Conservation (phyloP, 2,797 vertebrate species). For the Selene dorsalis region DNA sequence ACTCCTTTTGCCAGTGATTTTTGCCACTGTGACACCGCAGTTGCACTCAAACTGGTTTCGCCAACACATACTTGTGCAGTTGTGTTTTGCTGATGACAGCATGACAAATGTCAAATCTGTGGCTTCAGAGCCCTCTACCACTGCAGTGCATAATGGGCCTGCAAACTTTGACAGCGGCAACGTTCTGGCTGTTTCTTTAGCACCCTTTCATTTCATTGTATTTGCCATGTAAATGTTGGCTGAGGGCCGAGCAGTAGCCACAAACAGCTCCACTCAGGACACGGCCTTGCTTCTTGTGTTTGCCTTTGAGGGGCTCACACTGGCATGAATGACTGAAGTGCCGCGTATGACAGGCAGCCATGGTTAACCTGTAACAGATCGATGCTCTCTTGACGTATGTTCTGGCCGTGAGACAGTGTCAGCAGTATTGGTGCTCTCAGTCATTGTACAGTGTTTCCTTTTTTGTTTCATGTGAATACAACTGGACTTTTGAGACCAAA, state of each 20-base stretch:
- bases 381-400: constrained; percentile 53
- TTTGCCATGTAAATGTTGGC: constrained; percentile 79
- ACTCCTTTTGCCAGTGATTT: constrained; percentile 17
- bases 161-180: constrained; percentile 24
- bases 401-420: constrained; percentile 32
- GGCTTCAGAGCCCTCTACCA: constrained; percentile 8
- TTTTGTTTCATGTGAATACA: constrained; percentile 17
- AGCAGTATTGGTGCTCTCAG: constrained; percentile 1
- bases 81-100: constrained; percentile 34
- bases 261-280: constrained; percentile 54
- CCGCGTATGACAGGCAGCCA: constrained; percentile 33
- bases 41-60: constrained; percentile 29
- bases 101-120: neutral
- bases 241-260: constrained; percentile 49
- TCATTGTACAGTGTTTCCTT: neutral
- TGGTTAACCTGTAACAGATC: constrained; percentile 63
- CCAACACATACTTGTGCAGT: neutral
- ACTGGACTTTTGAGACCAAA: neutral
- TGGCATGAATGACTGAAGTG: constrained; percentile 60
- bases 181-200: constrained; percentile 36
- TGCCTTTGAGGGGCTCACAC: constrained; percentile 63
- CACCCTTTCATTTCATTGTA: constrained; percentile 49
- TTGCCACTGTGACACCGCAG: constrained; percentile 11
- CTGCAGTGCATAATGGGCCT: constrained; percentile 14
- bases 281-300: constrained; percentile 71